Evolutionary conservation across 1,140 invertebrate genomes (phyloP), one percentile per base, ranked within the genome.

Genomic region (Idris sp.): DNA sequence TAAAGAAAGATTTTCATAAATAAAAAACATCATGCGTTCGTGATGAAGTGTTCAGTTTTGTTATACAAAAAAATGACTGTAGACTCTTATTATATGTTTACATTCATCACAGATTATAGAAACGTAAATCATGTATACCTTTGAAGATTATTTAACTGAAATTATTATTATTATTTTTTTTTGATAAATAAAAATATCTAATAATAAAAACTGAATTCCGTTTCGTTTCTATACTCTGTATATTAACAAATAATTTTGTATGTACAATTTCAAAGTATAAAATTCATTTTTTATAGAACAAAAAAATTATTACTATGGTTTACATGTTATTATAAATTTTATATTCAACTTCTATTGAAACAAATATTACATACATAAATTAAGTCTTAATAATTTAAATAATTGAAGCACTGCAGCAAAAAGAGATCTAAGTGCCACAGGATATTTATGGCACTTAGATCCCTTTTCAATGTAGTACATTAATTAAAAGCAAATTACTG

Each of bases 241-340:
- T 48, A 48, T 44, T 40, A 58, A 59, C 41, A 31, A 28, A 59
- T n/a, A 51, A 69, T 33, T 49, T 14, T 31, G n/a, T 69, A 69
- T 69, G 44, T 51, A 59, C 53, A 69, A 44, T 58, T 59, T 15
- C 22, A 51, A 58, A 22, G 44, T 69, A 58, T 59, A 69, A 56
- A 67, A 67, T 67, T 33, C n/a, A 43, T 38, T 44, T 46, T 51
- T 14, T 41, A 51, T 68, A n/a, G 46, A 26, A 49, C 41, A 49
- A 30, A 69, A 56, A 43, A 49, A 11, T 49, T 49, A 28, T 11
- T 16, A 10, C 7, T 58, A 56, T 40, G 33, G 31, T 54, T 48
- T 35, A 30, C 33, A 40, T 56, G 41, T 38, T 33, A 48, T 48
- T 48, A n/a, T 22, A 48, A 38, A 16, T 56, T 46, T 44, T 49